These are phyloP conservation scores for Cygnus atratus DNA, from an alignment of 2,113 vertebrate species.

Conservation along the genomic window DNA sequence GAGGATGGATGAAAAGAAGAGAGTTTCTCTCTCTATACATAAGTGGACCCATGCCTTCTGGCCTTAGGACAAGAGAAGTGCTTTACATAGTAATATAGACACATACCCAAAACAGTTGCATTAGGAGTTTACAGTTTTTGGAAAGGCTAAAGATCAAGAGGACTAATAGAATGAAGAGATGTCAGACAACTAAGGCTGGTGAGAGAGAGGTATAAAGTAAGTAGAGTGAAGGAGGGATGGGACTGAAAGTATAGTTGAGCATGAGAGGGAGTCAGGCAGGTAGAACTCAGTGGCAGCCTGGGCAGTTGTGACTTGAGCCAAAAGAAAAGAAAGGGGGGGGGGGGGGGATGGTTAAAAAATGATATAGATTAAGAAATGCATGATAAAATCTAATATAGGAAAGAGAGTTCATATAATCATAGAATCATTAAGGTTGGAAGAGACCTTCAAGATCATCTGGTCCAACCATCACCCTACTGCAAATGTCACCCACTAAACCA, in stretches of 20 bases:
- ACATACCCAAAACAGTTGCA: neutral
- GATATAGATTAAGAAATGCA: neutral
- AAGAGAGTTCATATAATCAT: neutral
- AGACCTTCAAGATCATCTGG: too few relatives aligned
- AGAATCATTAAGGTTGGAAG: too few relatives aligned
- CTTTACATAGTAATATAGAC: neutral
- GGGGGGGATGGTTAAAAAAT: neutral
- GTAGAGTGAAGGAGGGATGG: neutral
- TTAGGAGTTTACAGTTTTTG: neutral
- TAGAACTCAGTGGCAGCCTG: neutral
- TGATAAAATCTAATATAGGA: neutral
- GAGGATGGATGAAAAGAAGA: neutral
- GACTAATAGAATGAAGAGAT: neutral
- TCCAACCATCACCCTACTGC: too few relatives aligned
- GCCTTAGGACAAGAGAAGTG: neutral
- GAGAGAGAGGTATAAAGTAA: neutral
- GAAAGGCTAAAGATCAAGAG: neutral
- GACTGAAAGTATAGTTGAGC: neutral
- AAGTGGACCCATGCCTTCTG: neutral
- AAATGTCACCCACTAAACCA: too few relatives aligned
- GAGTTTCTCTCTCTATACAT: neutral
- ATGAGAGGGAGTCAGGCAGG: neutral
- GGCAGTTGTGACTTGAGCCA: neutral
- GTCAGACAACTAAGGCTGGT: neutral
- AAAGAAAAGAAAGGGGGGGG: accelerated